Base-by-base conservation (phyloP, 23 tunicate genomes). In the Halocynthia roretzi region DNA sequence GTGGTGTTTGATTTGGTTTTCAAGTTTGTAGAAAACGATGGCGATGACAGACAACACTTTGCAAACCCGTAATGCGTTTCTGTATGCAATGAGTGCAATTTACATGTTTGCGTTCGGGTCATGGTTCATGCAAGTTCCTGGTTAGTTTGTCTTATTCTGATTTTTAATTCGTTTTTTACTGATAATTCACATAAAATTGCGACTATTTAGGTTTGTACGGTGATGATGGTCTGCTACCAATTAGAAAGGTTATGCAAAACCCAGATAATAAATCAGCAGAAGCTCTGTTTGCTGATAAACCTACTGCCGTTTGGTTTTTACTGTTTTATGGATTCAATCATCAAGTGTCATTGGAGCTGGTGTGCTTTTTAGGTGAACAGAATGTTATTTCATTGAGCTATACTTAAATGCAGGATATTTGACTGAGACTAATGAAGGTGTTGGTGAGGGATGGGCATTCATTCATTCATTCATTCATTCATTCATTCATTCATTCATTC, bases 41-140 rank as follows among this genome's bases (percentile, higher is more conserved):
- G 15, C 15, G 2, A 74, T 14, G 19, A 84, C 77, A 80, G 92
- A 92, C 55, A 68, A 52, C 12, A 92, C 91, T 6, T 71, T 77
- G 15, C 79, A 66, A 67, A 82, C 92, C 14, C 53, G 93, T 69
- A 85, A 92, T 69, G 14, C 86, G 10, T 92, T 92, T 77, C 69
- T 86, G 54, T 54, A 20, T 81, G 53, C 70, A 7, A 82, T 92
- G 54, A 51, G 85, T 7, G 52, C 67, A 51, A 78, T 82, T 52
- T 92, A 86, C 75, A 82, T 86, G 82, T 92, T 86, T 73, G 98
- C 98, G 61, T 92, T 92, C 81, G 87, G 84, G 0, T 92, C 98
- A 8, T 61, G 90, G 61, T 92, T 58, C 79, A 61, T 72, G 6
- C 98, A 92, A 72, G 73, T 92, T 21, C 91, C 87, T 69, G 98